These are phyloP conservation scores for Neodiprion lecontei DNA, from an alignment of 1,140 invertebrate species.

Conservation along the genomic window DNA sequence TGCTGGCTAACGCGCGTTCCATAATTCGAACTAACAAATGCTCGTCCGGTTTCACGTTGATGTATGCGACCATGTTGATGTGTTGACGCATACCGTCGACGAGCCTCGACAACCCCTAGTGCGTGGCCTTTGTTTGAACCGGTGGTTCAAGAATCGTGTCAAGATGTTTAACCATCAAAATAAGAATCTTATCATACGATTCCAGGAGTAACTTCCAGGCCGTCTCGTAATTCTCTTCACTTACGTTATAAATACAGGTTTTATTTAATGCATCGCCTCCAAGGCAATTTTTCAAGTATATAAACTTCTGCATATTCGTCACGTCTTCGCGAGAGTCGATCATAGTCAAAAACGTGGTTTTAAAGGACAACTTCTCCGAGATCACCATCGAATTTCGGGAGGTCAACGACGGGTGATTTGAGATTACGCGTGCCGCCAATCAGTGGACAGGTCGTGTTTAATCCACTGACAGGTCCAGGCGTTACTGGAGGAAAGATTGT, in stretches of 20 bases:
- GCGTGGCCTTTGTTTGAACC: slow-evolving; percentile 19
- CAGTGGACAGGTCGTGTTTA: neutral
- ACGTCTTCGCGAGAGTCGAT: slow-evolving; percentile 23
- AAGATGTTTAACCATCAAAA: slow-evolving; percentile 21
- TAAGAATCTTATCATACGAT: slow-evolving; percentile 21
- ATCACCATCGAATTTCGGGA: slow-evolving; percentile 26
- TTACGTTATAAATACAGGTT: slow-evolving; percentile 17
- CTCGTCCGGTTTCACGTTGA: slow-evolving; percentile 23
- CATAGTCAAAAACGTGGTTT: slow-evolving; percentile 25
- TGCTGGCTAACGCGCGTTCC: slow-evolving; percentile 23
- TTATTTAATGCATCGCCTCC: slow-evolving; percentile 22
- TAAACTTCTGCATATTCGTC: slow-evolving; percentile 23
- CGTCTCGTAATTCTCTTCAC: slow-evolving; percentile 23
- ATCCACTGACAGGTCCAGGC: neutral
- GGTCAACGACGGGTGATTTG: slow-evolving; percentile 22
- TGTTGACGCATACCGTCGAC: slow-evolving; percentile 28
- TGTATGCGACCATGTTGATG: slow-evolving; percentile 25
- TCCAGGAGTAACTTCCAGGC: slow-evolving; percentile 22
- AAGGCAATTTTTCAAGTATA: slow-evolving; percentile 18
- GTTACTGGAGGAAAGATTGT: neutral
- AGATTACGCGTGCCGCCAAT: slow-evolving; percentile 12
- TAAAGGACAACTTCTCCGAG: slow-evolving; percentile 25
- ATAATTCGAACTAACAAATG: slow-evolving; percentile 27
- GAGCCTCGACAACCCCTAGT: slow-evolving; percentile 21
- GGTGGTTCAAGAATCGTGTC: slow-evolving; percentile 26